phyloP scores from a whole-genome alignment of 2,888 invertebrate genomes.

The Andrena camellia region DNA sequence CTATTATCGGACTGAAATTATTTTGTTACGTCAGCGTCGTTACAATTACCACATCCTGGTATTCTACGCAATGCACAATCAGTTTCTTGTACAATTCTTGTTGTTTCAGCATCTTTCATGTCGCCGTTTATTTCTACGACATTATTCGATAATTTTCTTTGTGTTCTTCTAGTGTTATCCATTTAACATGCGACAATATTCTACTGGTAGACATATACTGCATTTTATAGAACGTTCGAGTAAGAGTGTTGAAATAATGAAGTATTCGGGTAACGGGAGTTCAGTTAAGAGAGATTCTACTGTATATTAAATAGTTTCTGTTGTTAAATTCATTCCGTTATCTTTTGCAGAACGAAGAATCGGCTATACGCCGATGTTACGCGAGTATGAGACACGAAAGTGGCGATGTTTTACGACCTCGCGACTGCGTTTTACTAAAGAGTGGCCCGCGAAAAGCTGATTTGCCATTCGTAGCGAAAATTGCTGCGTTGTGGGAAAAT shows the following conservation, averaged over 20 bases:
- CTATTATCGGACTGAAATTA: not conserved
- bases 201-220: too few species aligned
- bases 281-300: too few species aligned
- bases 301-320: not conserved
- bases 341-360: slow-evolving; percentile 90
- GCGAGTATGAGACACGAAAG: slow-evolving; percentile 94
- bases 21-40: not conserved
- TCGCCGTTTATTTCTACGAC: too few species aligned
- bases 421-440: slow-evolving; percentile 96
- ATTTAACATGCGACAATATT: too few species aligned
- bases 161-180: too few species aligned
- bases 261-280: too few species aligned
- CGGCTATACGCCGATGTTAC: slow-evolving; percentile 93
- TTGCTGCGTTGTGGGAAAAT: slow-evolving; percentile 97
- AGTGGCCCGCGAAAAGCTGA: slow-evolving; percentile 94
- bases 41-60: not conserved
- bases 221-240: too few species aligned
- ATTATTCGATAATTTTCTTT: too few species aligned
- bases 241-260: too few species aligned
- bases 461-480: slow-evolving; percentile 97
- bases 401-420: slow-evolving; percentile 94
- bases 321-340: not conserved
- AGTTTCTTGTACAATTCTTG: not conserved
- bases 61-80: not conserved
- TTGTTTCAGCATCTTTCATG: not conserved